Percentiles rank a stretch among this genome's conserved stretches.
These are phyloP conservation scores for Leptobrachium ailaonicum DNA, from an alignment of 2,113 vertebrate genomes.

Conservation along the genomic window DNA sequence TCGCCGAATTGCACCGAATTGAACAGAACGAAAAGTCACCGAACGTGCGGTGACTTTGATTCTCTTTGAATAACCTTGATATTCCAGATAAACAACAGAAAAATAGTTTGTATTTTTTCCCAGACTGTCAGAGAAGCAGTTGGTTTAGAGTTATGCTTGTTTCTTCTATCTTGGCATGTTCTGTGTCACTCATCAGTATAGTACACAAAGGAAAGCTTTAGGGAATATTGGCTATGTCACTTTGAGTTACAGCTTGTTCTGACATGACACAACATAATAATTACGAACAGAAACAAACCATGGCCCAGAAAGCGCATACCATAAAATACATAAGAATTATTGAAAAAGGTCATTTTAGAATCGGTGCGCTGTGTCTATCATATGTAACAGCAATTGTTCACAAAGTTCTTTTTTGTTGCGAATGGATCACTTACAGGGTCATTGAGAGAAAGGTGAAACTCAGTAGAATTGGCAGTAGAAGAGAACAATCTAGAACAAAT, in stretches of 20 bases:
- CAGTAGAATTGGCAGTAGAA: no score
- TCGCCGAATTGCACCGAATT: no score
- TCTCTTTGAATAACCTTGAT: no score
- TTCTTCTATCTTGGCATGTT: conserved; percentile 2
- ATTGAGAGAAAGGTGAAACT: no score
- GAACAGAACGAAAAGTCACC: no score
- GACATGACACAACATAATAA: conserved; percentile 37
- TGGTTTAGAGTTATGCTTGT: conserved; percentile 4
- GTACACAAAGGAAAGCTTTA: conserved; percentile 28
- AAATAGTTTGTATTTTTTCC: not conserved
- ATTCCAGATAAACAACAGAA: not conserved
- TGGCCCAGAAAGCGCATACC: conserved; percentile 19
- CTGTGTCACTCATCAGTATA: conserved; percentile 35
- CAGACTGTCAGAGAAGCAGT: not conserved
- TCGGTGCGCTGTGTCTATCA: not conserved
- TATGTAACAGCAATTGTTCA: not conserved
- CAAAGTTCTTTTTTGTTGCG: no score
- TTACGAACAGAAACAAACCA: conserved; percentile 37
- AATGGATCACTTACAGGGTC: no score
- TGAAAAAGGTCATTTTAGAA: not conserved
- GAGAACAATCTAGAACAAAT: no score
- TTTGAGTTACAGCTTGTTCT: conserved; percentile 32
- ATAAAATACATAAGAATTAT: conserved; percentile 29
- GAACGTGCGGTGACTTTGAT: no score
- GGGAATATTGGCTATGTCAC: conserved; percentile 38